Evolutionary conservation across 2,888 invertebrate species (phyloP), one percentile per base, ranked within the genome.

Genomic region (Acleris literana): DNA sequence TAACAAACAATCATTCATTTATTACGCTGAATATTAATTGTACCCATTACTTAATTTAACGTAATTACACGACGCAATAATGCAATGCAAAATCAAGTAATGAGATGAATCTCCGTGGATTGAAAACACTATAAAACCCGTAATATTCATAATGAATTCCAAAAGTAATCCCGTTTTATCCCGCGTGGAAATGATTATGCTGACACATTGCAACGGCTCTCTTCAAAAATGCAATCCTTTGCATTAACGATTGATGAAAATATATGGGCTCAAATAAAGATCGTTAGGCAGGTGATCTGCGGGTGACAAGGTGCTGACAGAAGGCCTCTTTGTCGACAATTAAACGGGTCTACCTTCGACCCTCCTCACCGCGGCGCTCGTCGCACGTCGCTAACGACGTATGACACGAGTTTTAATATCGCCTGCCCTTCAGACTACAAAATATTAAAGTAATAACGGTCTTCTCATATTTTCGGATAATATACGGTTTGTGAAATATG

Each of bases 231-330:
- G 39, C 39, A 39, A 9, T 39, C 39, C 13, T 39, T 13, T 39
- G 39, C 48, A 62, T 62, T 57, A 20, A 55, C 62, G 62, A 57
- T 52, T 44, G 61, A 39, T 49, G 49, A 29, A 57, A 54, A 49
- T n/a, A 43, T 29, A 29, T 65, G 69, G 63, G 51, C 60, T 74
- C 70, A 70, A 73, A 74, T 74, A 73, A 76, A 44, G 76, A 73
- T 86, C 80, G 80, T 85, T 84, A 84, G 76, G 77, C 72, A 71
- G 48, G 63, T 70, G 76, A 77, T 76, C 78, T 82, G 83, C 69
- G 68, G 74, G 72, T 82, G 86, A 87, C 84, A 84, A 78, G 77
- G 76, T 78, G 86, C 83, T 85, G 86, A 87, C 87, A 82, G 76
- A 80, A 80, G 77, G 72, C 77, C 72, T 70, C 77, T 76, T 72